Evolutionary conservation across 2,797 vertebrate species (phyloP).

Genomic region (Bradypodion ventrale): DNA sequence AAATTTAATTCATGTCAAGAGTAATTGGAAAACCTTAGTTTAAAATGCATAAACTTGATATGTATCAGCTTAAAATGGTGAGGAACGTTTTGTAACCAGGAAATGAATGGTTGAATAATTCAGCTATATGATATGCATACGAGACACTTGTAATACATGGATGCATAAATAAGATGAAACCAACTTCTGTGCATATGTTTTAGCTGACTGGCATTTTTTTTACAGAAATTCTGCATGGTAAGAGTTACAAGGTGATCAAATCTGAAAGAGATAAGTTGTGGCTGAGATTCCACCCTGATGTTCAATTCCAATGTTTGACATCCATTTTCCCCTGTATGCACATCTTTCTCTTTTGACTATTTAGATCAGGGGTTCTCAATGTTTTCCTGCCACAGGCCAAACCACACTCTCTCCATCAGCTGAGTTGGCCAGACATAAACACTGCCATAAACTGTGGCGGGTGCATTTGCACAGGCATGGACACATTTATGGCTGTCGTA

Average conservation of each 20-base stretch:
- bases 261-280: not conserved
- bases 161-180: not conserved
- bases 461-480: too few species aligned
- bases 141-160: not conserved
- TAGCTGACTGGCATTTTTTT: not conserved
- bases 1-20: slow-evolving; percentile 41
- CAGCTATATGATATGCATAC: not conserved
- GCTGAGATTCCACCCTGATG: not conserved
- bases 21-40: slow-evolving; percentile 23
- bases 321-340: not conserved
- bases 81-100: slow-evolving; percentile 45
- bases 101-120: slow-evolving; percentile 29
- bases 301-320: not conserved
- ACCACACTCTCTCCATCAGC: too few species aligned
- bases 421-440: too few species aligned
- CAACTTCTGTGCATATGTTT: not conserved
- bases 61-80: slow-evolving; percentile 35
- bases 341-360: too few species aligned
- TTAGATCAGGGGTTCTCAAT: too few species aligned
- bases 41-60: not conserved
- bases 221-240: not conserved
- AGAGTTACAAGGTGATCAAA: not conserved
- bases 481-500: too few species aligned
- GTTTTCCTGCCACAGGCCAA: too few species aligned
- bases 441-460: too few species aligned